Evolutionary conservation across 2,888 invertebrate species (phyloP).

Genomic region (Harpalus rufipes): DNA sequence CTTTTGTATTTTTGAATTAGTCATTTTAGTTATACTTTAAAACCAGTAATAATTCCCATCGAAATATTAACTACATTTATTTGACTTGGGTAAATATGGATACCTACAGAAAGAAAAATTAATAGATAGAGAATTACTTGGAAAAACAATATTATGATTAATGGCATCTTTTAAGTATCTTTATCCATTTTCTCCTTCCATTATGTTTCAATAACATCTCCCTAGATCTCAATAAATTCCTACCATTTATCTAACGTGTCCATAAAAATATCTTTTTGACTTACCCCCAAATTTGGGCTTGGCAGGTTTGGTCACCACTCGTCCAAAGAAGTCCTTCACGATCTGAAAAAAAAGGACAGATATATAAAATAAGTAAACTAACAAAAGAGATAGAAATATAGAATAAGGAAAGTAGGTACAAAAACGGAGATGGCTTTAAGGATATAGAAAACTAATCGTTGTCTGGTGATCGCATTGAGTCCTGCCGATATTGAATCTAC

Average conservation of each 20-base stretch:
- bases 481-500: too few relatives aligned
- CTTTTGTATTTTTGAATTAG: too few relatives aligned
- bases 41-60: too few relatives aligned
- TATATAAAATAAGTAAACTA: conserved; percentile 44
- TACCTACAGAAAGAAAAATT: too few relatives aligned
- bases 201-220: background rate
- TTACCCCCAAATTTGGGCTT: conserved; percentile 69
- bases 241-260: background rate
- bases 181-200: conserved; percentile 5
- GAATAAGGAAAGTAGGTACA: background rate
- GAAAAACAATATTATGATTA: too few relatives aligned
- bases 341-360: conserved; percentile 72
- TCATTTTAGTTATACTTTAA: too few relatives aligned
- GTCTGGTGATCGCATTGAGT: too few relatives aligned
- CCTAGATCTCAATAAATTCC: background rate
- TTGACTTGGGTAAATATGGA: too few relatives aligned
- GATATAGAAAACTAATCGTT: background rate
- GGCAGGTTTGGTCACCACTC: conserved; percentile 71
- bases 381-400: conserved; percentile 1
- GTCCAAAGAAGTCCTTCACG: conserved; percentile 76
- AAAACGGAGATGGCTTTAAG: background rate
- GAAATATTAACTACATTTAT: too few relatives aligned
- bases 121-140: background rate
- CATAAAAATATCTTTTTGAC: conserved; percentile 54
- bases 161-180: background rate